Conservation (phyloP, 64 coral and sea anemone genomes). For the Montipora sp. region DNA sequence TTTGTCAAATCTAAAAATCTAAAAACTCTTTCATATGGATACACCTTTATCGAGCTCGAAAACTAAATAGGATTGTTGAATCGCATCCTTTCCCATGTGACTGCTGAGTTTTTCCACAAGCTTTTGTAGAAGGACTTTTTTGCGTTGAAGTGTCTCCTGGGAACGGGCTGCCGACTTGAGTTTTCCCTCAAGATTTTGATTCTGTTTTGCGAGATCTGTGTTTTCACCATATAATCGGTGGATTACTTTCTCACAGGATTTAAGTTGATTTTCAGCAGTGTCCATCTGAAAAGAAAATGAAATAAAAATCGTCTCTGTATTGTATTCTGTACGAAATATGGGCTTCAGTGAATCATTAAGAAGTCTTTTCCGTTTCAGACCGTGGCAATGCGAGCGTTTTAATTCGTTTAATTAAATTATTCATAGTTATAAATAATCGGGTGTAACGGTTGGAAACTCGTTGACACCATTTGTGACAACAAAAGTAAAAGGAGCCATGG, state of each 20-base stretch:
- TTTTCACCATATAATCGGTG: slow-evolving; percentile 91
- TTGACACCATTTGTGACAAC: no score
- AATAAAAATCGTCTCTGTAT: background rate
- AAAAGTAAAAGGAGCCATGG: no score
- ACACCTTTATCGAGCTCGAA: slow-evolving; percentile 94
- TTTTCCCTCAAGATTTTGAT: slow-evolving; percentile 78
- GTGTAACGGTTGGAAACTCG: no score
- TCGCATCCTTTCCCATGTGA: slow-evolving; percentile 74
- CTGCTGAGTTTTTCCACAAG: slow-evolving; percentile 88
- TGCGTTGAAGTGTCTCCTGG: slow-evolving; percentile 85
- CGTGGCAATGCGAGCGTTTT: no score
- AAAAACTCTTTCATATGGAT: slow-evolving; percentile 36
- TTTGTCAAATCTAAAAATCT: background rate
- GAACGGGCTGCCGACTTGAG: slow-evolving; percentile 73
- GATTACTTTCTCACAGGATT: slow-evolving; percentile 92
- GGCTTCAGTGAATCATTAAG: no score
- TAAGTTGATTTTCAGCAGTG: slow-evolving; percentile 83
- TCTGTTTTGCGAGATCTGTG: slow-evolving; percentile 72
- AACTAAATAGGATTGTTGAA: slow-evolving; percentile 83
- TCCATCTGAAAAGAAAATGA: slow-evolving; percentile 72
- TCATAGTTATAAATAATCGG: no score
- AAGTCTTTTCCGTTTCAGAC: no score
- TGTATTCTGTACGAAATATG: no score
- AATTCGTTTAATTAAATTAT: no score
- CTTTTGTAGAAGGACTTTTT: slow-evolving; percentile 82